Evolutionary conservation across 2,888 invertebrate genomes (phyloP), one percentile per base, ranked within the genome.

Genomic region (Drosophila merina): DNA sequence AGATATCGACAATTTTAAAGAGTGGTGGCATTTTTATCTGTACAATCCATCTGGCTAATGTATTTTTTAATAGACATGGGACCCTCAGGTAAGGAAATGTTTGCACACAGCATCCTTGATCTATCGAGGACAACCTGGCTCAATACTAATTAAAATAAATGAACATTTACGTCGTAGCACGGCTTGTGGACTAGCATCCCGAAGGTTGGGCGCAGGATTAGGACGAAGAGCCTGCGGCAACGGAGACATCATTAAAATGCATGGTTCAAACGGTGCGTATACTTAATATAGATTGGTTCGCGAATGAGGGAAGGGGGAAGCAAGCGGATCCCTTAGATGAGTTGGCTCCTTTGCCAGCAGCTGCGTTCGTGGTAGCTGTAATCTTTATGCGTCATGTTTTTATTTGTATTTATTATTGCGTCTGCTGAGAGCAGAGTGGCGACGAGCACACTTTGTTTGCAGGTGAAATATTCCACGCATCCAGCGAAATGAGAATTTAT

Each of bases 381-480:
- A 84, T 88, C 83, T 86, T 85, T 83, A 74, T 79, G 59, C 83
- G 86, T 77, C 80, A 83, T 86, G 86, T 67, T 88, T 77, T 86
- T 84, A 84, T 84, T 88, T 84, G 86, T 84, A 84, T 84, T 84
- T 84, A 84, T 84, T 84, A 84, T 88, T 86, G 80, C 88, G 72
- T 69, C 67, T 60, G 62, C 48, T 40, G 40, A 62, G 62, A 40
- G 60, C 45, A 12, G 47, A 40, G 47, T 14, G 12, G 60, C 47
- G 62, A 40, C 14, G 40, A 62, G 60, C 60, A 68, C 71, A 74
- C 69, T 86, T 71, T 68, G 67, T 70, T 78, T 87, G 62, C 80
- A 83, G 88, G 88, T 88, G 79, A 83, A 84, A 74, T 82, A 69
- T 77, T 74, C 60, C 48, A 75, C 79, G 69, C 81, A 75, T 57